These are phyloP conservation scores for Gibbula magus DNA, from an alignment of 2,888 invertebrate species.

Conservation along the genomic window DNA sequence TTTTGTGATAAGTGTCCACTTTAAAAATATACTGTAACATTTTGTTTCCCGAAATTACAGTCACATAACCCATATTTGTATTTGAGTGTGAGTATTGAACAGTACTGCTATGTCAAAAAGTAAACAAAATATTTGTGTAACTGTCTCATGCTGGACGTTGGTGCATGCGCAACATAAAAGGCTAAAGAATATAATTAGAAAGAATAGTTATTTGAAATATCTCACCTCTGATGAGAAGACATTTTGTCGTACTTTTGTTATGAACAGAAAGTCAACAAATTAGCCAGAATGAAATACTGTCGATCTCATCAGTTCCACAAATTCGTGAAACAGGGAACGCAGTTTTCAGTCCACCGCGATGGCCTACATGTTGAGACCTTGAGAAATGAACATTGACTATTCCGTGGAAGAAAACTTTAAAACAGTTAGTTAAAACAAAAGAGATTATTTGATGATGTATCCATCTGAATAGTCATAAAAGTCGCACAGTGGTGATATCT, in stretches of 20 bases:
- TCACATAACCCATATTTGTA: no score
- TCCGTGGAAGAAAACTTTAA: not conserved
- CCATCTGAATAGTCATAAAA: constrained; percentile 5
- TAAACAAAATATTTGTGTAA: no score
- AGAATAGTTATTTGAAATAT: not conserved
- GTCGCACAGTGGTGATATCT: not conserved
- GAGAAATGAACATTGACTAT: constrained; percentile 5
- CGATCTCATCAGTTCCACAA: constrained; percentile 24
- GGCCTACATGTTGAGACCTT: constrained; percentile 24
- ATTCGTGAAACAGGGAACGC: constrained; percentile 10
- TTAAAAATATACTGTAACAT: no score
- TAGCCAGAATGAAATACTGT: constrained; percentile 9
- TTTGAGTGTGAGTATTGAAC: no score
- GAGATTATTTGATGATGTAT: constrained; percentile 6
- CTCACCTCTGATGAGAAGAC: constrained; percentile 29
- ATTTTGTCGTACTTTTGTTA: constrained; percentile 13
- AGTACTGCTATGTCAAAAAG: no score
- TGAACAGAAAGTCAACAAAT: not conserved
- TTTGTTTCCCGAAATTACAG: no score
- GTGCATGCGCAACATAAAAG: constrained; percentile 11
- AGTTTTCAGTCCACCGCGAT: not conserved
- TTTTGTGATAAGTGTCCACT: no score
- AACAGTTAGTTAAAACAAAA: constrained; percentile 1
- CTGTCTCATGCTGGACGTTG: not conserved
- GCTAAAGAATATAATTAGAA: not conserved